Base-by-base conservation (phyloP, 1,140 invertebrate species). In the Latrodectus geometricus region DNA sequence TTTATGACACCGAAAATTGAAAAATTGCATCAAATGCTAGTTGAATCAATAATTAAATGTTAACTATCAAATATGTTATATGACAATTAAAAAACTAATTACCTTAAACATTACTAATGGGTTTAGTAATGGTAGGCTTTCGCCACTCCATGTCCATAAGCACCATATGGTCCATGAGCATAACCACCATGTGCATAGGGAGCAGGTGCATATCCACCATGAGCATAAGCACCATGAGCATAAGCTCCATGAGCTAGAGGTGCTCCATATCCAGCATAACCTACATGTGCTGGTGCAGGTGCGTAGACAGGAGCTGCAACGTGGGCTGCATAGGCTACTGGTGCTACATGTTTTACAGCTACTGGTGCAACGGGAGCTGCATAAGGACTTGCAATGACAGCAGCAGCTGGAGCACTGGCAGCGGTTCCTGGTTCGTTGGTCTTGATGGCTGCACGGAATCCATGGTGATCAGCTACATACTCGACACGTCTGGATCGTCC, bases 381-480 rank as follows among this genome's bases (percentile, higher is more conserved):
- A 49, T 79, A 79, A 17, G 76, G 56, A 50, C 48, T 52, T 17
- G 65, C 76, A 52, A 79, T 68, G 9, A 79, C 56, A 61, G 61
- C 76, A 17, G 76, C 76, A 15, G 76, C 76, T 50, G 76, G 76
- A 17, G 76, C 76, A 75, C 81, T 73, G 66, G 35, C 70, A 35
- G 80, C 80, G 14, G 80, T 82, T 49, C 81, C 81, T 14, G 66
- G 70, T 61, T 83, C 81, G 70, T 83, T 83, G 54, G 81, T 83
- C 20, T 69, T 49, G 49, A 83, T 49, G 9, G 35, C 68, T n/a
- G 86, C 86, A 4, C 76, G 65, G 69, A 87, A 87, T 23, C 88
- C 88, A 52, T 88, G 49, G 48, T 76, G 52, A 21, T 88, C 88
- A 48, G 88, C 88, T 21, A 88, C 77, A 65, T 88, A 88, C 14